These are phyloP conservation scores for Tiliacea aurago DNA, from an alignment of 2,888 invertebrate genomes.

Conservation along the genomic window DNA sequence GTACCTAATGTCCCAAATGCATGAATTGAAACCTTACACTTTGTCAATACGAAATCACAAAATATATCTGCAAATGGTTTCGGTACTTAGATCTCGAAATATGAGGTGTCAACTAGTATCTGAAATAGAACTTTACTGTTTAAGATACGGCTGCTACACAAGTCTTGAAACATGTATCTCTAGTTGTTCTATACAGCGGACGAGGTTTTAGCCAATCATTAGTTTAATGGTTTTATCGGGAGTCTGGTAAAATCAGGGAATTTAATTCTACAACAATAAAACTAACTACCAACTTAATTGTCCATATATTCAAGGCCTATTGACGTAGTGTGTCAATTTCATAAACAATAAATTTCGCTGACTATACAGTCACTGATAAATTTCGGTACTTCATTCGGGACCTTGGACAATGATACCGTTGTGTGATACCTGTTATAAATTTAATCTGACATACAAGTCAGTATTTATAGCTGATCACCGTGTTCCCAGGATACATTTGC, in stretches of 20 bases:
- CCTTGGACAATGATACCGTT: background rate
- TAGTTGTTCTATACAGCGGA: background rate
- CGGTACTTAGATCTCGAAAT: background rate
- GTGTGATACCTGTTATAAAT: constrained; percentile 14
- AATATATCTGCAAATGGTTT: background rate
- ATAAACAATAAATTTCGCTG: too few relatives aligned
- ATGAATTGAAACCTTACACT: background rate
- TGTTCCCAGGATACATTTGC: background rate
- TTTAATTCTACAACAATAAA: background rate
- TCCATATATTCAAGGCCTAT: too few relatives aligned
- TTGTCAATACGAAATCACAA: background rate
- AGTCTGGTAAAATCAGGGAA: background rate
- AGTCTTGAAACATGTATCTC: background rate
- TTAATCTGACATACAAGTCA: constrained; percentile 17
- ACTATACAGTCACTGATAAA: background rate
- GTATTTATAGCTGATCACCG: background rate
- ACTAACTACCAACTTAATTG: background rate
- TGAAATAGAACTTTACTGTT: background rate
- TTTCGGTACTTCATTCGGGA: background rate
- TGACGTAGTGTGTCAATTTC: background rate
- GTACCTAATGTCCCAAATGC: background rate
- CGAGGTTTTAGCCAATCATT: background rate
- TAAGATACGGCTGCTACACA: background rate
- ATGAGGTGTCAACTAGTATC: background rate
- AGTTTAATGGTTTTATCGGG: background rate